These are phyloP conservation scores for Nesidiocoris tenuis DNA, from an alignment of 2,888 invertebrate genomes.

Conservation along the genomic window DNA sequence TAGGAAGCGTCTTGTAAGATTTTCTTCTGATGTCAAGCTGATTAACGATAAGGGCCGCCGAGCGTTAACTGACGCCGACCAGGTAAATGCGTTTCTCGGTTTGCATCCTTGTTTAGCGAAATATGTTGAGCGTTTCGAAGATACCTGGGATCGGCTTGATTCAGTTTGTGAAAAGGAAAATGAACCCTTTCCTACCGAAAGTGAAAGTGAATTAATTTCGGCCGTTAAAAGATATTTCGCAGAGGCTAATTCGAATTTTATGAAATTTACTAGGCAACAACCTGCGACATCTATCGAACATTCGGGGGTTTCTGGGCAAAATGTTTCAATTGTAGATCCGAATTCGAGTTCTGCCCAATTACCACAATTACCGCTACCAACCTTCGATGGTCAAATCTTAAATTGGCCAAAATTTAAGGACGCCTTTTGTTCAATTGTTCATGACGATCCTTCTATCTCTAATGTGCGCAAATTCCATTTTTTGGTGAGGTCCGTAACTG, in stretches of 20 bases:
- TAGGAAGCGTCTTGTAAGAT: neutral
- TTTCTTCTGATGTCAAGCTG: neutral
- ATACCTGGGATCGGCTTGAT: neutral
- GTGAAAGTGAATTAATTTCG: neutral
- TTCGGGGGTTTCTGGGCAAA: neutral
- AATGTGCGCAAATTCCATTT: constrained; percentile 8
- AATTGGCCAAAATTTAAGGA: constrained; percentile 28
- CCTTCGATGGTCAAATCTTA: constrained; percentile 6
- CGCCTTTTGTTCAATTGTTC: constrained; percentile 4
- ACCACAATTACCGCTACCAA: neutral
- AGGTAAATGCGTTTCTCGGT: neutral
- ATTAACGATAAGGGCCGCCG: neutral
- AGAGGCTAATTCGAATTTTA: neutral
- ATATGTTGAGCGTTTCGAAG: neutral
- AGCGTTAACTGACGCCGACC: neutral
- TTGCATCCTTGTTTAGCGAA: neutral
- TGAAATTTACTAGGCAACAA: neutral
- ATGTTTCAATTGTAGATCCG: neutral
- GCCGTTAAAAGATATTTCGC: neutral
- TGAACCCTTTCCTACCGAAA: neutral
- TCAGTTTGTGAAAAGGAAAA: neutral
- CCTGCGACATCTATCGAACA: too few species aligned
- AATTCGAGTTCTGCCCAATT: neutral
- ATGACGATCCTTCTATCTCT: constrained; percentile 7
- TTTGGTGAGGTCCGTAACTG: constrained; percentile 3